Evolutionary conservation across 2,797 vertebrate species (phyloP).

Genomic region (Xerus rutilus): DNA sequence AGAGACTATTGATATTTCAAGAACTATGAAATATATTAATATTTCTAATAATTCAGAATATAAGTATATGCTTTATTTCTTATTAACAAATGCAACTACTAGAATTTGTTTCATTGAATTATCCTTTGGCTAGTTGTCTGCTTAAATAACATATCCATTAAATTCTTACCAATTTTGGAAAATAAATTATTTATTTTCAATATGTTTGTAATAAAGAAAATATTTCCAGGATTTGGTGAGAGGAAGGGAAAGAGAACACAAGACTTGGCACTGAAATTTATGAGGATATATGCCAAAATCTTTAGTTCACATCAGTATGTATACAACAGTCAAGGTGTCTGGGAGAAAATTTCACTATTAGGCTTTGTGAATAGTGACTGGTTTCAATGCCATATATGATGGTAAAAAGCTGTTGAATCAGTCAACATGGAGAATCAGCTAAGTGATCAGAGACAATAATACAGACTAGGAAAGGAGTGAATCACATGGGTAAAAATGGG

Average conservation of each 20-base stretch:
- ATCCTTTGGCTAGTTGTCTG: background rate
- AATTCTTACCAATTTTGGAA: background rate
- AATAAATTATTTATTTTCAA: background rate
- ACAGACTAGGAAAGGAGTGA: background rate
- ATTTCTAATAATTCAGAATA: conserved; percentile 37
- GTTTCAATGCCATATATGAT: background rate
- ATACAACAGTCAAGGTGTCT: background rate
- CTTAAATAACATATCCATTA: background rate
- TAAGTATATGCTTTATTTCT: background rate
- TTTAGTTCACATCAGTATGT: background rate
- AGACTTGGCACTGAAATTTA: background rate
- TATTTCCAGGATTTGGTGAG: background rate
- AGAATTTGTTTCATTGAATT: background rate
- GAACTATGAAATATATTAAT: background rate
- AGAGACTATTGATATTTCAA: background rate
- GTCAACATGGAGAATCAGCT: background rate
- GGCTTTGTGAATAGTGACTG: background rate
- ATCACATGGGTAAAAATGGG: background rate
- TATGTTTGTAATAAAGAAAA: conserved; percentile 48
- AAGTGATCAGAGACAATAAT: background rate
- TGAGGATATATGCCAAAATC: background rate
- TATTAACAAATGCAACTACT: conserved; percentile 26
- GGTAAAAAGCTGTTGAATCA: background rate
- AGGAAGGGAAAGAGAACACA: conserved; percentile 12
- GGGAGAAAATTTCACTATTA: background rate